phyloP scores from a whole-genome alignment of 2,113 vertebrate species.

The Jacana jacana region DNA sequence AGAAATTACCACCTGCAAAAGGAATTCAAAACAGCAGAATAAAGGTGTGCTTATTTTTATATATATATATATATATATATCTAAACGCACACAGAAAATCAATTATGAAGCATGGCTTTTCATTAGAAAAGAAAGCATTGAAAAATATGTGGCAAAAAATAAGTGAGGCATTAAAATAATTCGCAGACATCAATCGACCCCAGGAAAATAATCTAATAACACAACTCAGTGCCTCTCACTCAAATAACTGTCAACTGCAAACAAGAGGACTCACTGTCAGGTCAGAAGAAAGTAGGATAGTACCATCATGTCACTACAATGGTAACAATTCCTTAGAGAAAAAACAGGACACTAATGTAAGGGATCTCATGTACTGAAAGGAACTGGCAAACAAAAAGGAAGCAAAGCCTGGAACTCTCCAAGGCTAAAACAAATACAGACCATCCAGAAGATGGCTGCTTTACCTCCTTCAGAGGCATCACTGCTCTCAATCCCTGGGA shows the following conservation, averaged over 20 bases:
- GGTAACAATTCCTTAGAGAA: neutral
- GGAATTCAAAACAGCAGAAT: neutral
- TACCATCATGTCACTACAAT: neutral
- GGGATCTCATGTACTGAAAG: neutral
- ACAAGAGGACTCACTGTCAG: neutral
- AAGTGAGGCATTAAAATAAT: neutral
- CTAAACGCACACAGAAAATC: neutral
- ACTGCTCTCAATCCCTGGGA: neutral
- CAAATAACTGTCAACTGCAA: neutral
- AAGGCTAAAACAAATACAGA: neutral
- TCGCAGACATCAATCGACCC: neutral
- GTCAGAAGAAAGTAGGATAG: neutral
- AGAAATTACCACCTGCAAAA: neutral
- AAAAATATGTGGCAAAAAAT: neutral
- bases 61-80: too few species aligned
- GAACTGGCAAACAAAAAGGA: neutral
- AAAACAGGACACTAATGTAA: neutral
- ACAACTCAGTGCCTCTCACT: accelerated
- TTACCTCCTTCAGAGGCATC: neutral
- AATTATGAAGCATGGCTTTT: neutral
- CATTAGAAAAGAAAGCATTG: neutral
- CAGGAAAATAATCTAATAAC: neutral
- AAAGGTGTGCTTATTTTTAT: neutral
- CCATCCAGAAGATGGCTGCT: neutral
- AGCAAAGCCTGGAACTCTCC: neutral